Evolutionary conservation across 2,113 vertebrate genomes (phyloP).

Genomic region (Anarhynchus alexandrinus): DNA sequence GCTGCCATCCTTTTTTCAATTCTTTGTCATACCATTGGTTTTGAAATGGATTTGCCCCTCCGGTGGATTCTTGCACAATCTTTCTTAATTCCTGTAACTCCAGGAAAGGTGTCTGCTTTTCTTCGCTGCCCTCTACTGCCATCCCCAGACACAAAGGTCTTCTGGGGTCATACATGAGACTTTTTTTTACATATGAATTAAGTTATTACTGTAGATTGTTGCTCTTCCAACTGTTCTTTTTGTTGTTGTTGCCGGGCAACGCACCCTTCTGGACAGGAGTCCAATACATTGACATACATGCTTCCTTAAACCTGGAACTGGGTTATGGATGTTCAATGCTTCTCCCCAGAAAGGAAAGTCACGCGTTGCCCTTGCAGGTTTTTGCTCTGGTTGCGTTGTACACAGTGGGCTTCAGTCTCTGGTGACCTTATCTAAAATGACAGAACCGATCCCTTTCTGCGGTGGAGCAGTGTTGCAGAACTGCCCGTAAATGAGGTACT

Average conservation of each 20-base stretch:
- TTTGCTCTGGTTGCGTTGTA: not conserved
- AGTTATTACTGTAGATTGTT: not conserved
- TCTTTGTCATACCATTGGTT: not conserved
- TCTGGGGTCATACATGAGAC: not conserved
- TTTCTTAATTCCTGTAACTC: not conserved
- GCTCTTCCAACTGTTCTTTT: not conserved
- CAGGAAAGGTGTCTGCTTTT: not conserved
- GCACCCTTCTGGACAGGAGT: not conserved
- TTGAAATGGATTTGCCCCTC: not conserved
- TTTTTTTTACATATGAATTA: not conserved
- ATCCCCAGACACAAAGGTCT: not conserved
- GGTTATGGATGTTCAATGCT: not conserved
- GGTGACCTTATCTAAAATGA: not conserved
- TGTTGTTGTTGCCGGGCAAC: not conserved
- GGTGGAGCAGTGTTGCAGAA: not conserved
- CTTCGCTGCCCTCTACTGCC: not conserved
- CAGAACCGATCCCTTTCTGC: too few relatives aligned
- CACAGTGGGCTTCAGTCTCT: not conserved
- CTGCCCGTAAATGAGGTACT: not conserved
- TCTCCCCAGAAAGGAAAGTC: not conserved
- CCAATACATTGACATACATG: not conserved
- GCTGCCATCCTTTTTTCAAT: not conserved
- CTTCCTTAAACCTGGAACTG: not conserved
- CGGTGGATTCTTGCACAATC: not conserved
- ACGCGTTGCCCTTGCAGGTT: not conserved